These are phyloP conservation scores for Charaxes varanes DNA, from an alignment of 1,140 invertebrate species.

Conservation along the genomic window DNA sequence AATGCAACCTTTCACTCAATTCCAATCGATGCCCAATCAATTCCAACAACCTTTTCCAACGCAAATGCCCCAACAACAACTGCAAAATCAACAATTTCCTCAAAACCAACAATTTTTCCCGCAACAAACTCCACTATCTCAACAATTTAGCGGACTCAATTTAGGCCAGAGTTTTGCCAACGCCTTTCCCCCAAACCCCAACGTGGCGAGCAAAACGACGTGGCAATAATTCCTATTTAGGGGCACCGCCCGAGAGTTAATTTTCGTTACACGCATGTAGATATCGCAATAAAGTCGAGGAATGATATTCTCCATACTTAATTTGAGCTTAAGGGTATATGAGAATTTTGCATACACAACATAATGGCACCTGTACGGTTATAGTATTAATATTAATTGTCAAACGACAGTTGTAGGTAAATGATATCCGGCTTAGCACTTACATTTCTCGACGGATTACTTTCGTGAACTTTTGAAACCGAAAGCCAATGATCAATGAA, in stretches of 20 bases:
- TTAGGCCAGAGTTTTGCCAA: slow-evolving; percentile 58
- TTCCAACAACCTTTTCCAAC: slow-evolving; percentile 46
- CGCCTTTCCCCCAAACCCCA: slow-evolving; percentile 48
- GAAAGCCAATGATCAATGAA: no score
- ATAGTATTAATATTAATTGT: no score
- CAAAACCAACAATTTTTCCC: slow-evolving; percentile 25
- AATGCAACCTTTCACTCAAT: slow-evolving; percentile 52
- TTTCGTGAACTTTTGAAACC: no score
- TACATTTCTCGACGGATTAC: no score
- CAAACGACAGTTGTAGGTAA: no score
- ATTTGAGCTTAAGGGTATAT: no score
- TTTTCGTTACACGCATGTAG: slow-evolving; percentile 13
- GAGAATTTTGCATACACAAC: no score
- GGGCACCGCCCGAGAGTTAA: slow-evolving; percentile 1
- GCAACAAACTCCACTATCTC: slow-evolving; percentile 33
- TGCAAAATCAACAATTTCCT: slow-evolving; percentile 17
- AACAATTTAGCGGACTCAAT: slow-evolving; percentile 52
- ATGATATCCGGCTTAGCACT: no score
- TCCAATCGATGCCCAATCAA: slow-evolving; percentile 38
- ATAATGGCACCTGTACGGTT: no score
- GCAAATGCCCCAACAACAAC: slow-evolving; percentile 22
- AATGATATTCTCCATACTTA: background rate
- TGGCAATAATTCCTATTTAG: no score
- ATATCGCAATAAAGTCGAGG: slow-evolving; percentile 12
- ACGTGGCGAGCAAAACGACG: slow-evolving; percentile 54